These are phyloP conservation scores for Hapalemur alaotrensis DNA, from an alignment of 2,797 vertebrate species.

Conservation along the genomic window DNA sequence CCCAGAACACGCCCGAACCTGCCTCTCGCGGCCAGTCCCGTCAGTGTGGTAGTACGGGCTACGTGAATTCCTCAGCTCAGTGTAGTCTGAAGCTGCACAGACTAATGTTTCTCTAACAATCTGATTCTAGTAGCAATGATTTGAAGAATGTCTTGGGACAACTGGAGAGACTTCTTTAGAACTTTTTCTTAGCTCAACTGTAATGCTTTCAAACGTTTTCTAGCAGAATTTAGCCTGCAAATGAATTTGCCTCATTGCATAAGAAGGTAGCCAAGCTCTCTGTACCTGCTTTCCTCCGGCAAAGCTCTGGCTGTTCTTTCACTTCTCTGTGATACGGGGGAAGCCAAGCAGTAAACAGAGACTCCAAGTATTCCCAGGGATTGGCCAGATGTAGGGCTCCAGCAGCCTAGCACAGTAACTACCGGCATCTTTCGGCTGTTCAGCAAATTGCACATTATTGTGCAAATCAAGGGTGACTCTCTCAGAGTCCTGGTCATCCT, in stretches of 20 bases:
- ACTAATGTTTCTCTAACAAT: background rate
- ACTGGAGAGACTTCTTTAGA: background rate
- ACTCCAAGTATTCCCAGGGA: background rate
- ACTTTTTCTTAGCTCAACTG: background rate
- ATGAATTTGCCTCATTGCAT: background rate
- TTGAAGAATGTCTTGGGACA: background rate
- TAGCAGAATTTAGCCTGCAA: background rate
- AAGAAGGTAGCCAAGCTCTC: background rate
- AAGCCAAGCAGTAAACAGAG: background rate
- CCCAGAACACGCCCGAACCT: background rate
- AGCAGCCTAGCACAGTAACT: background rate
- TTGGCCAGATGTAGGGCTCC: background rate
- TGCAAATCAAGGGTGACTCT: background rate
- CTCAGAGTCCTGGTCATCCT: background rate
- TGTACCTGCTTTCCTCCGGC: background rate
- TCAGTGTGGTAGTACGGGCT: background rate
- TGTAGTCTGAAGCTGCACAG: background rate
- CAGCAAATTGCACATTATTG: background rate
- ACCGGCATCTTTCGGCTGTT: background rate
- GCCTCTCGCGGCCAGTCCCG: background rate
- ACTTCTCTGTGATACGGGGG: background rate
- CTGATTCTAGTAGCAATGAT: background rate
- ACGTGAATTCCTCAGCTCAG: background rate
- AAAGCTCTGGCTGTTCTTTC: background rate
- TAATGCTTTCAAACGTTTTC: background rate